Evolutionary conservation across 2,113 vertebrate species (phyloP), one percentile per base, ranked within the genome.

Genomic region (Chelonoidis abingdonii): DNA sequence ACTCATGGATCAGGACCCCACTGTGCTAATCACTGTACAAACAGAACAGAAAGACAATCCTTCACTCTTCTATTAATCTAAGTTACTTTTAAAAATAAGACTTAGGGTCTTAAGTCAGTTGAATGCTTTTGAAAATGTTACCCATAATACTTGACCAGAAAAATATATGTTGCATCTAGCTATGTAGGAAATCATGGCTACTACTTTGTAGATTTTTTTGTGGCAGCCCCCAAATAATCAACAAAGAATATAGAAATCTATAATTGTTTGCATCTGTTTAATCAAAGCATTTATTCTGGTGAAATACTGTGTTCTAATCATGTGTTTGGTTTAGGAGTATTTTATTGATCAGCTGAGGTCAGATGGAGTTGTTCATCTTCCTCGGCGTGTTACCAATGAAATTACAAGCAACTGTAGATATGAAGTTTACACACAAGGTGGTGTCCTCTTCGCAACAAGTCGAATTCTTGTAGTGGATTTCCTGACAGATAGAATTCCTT

Each of bases 391-490:
- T 49, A 99, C 99, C 90, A 99, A 99, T 88, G 99, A 99, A 87
- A 95, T 99, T 76, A 95, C 98, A 76, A 99, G 98, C 86, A 96
- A 94, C 7, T 98, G 98, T 80, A 99, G 99, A 1, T 99, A 99
- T 3, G 98, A 98, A 4, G 99, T 99, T 13, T 99, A 99, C 97
- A 99, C 99, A 0, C 98, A 98, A 91, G 99, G 99, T 29, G 99
- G 99, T 2, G 98, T 99, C 31, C 97, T 99, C 94, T 99, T 99
- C 95, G 99, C 99, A 90, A 99, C 99, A 84, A 99, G 99, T 91
- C 98, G 99, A 69, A 99, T 99, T 95, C 98, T 99, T 83, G 99
- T 99, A 95, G 99, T 99, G 14, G 99, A 99, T 97, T 99, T 99
- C 94, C 98, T 99, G 92, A 99, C 99, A 0, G 98, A 99, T 91